Conservation (phyloP, 1,140 invertebrate species). For the Grapholita molesta region DNA sequence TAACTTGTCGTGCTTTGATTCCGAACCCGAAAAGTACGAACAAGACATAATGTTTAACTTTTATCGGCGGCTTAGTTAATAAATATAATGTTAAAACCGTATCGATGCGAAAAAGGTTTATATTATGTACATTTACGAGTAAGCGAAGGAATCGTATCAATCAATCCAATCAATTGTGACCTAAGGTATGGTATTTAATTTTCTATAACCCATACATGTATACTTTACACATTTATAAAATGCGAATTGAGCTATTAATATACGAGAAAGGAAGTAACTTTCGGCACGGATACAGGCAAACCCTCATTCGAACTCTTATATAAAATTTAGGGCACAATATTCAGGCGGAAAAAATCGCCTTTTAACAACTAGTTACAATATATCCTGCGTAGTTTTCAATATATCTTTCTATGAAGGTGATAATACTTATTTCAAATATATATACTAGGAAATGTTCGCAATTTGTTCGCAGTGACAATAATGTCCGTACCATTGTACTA, state of each 20-base stretch:
- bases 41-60: not conserved
- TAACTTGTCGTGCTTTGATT: not conserved
- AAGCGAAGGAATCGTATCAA: too few relatives aligned
- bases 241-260: conserved; percentile 9
- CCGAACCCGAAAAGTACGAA: not conserved
- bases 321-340: conserved; percentile 9
- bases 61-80: too few relatives aligned
- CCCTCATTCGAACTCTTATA: conserved; percentile 8
- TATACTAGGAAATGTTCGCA: too few relatives aligned
- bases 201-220: not conserved
- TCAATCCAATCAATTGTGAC: too few relatives aligned
- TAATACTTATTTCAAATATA: too few relatives aligned
- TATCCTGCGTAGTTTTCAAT: not conserved
- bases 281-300: not conserved
- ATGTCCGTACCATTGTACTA: too few relatives aligned
- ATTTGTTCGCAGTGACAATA: too few relatives aligned
- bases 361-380: conserved; percentile 3
- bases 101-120: too few relatives aligned
- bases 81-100: too few relatives aligned
- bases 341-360: not conserved
- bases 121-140: too few relatives aligned
- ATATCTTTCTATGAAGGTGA: not conserved
- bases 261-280: conserved; percentile 2
- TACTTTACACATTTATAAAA: not conserved
- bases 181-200: too few relatives aligned